phyloP scores from a whole-genome alignment of 2,797 vertebrate genomes.

The Atherinosoma microstoma region DNA sequence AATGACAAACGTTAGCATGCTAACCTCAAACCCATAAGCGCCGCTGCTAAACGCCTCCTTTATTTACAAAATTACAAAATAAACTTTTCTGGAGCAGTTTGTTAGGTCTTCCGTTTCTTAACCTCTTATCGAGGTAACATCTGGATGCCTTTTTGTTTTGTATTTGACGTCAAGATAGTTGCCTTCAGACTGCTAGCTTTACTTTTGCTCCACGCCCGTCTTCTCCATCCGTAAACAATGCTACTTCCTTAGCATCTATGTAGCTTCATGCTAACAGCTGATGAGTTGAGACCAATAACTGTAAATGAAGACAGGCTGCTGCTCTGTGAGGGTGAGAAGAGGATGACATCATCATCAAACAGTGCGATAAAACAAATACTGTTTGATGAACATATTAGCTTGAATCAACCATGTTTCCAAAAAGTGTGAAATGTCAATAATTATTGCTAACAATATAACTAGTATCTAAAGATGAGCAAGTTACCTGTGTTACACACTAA shows the following conservation, averaged over 20 bases:
- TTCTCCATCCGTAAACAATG: constrained; percentile 26
- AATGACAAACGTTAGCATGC: constrained; percentile 42
- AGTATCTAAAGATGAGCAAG: no score
- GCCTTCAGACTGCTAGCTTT: not conserved
- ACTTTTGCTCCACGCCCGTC: constrained; percentile 18
- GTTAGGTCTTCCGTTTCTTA: not conserved
- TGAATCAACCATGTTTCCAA: not conserved
- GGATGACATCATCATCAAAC: not conserved
- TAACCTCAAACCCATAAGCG: not conserved
- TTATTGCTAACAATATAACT: not conserved
- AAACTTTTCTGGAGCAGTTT: not conserved
- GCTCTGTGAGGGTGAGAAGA: no score
- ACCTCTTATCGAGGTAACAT: constrained; percentile 22
- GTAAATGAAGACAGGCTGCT: no score
- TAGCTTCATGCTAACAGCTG: constrained; percentile 11
- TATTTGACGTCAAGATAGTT: constrained; percentile 38
- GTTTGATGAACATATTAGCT: no score
- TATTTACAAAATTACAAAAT: no score
- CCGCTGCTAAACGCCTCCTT: constrained; percentile 6
- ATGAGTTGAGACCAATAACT: not conserved
- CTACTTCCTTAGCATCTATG: constrained; percentile 74
- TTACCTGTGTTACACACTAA: no score
- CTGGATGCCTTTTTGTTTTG: constrained; percentile 14
- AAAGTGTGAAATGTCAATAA: not conserved
- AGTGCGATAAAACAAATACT: not conserved